These are phyloP conservation scores for Caracal caracal DNA, from an alignment of 2,113 vertebrate genomes.

Conservation along the genomic window DNA sequence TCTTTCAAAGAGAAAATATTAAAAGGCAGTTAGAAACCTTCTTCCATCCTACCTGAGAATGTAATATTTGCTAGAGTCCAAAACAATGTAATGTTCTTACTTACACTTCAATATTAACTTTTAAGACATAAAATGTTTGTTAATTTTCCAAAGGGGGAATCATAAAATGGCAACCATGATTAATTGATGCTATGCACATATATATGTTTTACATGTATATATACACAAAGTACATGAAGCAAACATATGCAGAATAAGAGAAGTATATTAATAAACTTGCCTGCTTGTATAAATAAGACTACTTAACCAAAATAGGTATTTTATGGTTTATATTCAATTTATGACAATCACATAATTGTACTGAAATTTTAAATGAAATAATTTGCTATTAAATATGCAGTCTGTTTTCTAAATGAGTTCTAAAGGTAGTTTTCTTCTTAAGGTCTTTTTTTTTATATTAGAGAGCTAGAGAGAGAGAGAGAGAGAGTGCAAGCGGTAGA, in stretches of 20 bases:
- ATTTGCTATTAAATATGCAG: neutral
- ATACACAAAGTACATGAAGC: neutral
- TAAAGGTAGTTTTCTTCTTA: neutral
- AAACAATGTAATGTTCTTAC: neutral
- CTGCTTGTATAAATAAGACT: neutral
- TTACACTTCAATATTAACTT: neutral
- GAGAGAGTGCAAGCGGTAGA: no score
- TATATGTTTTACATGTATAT: neutral
- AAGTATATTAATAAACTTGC: slow-evolving; percentile 9
- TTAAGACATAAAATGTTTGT: neutral
- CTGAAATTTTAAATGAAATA: neutral
- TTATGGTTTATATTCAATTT: neutral
- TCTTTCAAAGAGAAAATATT: slow-evolving; percentile 82
- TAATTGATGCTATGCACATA: neutral
- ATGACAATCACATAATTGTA: neutral
- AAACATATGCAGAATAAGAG: neutral
- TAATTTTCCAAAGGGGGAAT: neutral
- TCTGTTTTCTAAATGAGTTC: neutral
- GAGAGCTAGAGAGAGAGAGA: no score
- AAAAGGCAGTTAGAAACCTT: slow-evolving; percentile 45
- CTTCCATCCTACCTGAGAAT: neutral
- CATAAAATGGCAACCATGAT: neutral
- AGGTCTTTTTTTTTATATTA: neutral
- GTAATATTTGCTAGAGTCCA: neutral
- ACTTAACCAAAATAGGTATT: neutral